Evolutionary conservation across 2,888 invertebrate genomes (phyloP).

Genomic region (Busseola fusca): DNA sequence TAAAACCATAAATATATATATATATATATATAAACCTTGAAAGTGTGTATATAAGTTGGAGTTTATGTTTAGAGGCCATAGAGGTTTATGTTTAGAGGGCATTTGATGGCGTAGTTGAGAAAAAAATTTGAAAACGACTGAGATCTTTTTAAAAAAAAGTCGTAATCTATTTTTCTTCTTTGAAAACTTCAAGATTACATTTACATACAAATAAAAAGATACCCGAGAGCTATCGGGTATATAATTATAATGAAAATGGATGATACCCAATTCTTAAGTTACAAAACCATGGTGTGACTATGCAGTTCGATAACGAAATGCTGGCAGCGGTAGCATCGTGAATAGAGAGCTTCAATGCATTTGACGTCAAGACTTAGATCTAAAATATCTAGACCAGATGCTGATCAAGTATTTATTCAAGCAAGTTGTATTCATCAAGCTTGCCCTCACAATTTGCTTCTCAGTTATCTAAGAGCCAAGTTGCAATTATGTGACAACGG

Average conservation of each 20-base stretch:
- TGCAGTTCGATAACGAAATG: slow-evolving; percentile 4
- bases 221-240: background rate
- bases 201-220: background rate
- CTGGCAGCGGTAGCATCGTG: background rate
- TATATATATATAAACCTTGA: background rate
- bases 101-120: background rate
- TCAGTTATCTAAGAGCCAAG: background rate
- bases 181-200: background rate
- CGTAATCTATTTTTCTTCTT: no score
- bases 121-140: background rate
- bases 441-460: background rate
- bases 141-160: background rate
- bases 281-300: background rate
- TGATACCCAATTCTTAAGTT: background rate
- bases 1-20: no score
- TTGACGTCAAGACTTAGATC: slow-evolving; percentile 8
- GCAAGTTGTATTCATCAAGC: no score
- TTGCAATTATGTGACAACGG: background rate
- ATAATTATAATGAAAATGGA: background rate
- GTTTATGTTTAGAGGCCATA: no score
- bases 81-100: no score
- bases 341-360: slow-evolving; percentile 9
- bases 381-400: background rate
- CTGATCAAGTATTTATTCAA: background rate
- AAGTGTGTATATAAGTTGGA: background rate